These are phyloP conservation scores for Melanostoma scalare DNA, from an alignment of 2,888 invertebrate species.

Conservation along the genomic window DNA sequence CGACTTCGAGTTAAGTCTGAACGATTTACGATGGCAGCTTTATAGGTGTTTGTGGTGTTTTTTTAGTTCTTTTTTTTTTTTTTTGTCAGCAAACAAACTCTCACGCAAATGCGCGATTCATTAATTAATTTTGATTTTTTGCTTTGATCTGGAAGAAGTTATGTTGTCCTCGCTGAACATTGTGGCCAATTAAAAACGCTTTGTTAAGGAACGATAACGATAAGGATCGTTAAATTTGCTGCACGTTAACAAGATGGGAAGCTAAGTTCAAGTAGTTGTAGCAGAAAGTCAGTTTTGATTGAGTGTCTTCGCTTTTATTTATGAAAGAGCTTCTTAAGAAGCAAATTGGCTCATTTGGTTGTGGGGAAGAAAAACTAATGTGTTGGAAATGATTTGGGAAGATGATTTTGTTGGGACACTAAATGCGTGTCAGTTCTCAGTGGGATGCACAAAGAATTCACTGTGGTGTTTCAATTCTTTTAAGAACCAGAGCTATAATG, in stretches of 20 bases:
- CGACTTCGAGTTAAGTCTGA: slow-evolving; percentile 14
- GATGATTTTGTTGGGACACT: background rate
- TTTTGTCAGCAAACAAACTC: slow-evolving; percentile 5
- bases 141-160: background rate
- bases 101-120: slow-evolving; percentile 18
- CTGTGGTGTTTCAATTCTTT: too few relatives aligned
- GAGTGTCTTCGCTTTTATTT: slow-evolving; percentile 22
- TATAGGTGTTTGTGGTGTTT: slow-evolving; percentile 5
- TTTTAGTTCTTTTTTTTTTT: background rate
- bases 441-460: too few relatives aligned
- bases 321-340: slow-evolving; percentile 29
- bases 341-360: slow-evolving; percentile 34
- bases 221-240: slow-evolving; percentile 39
- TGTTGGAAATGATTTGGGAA: slow-evolving; percentile 11
- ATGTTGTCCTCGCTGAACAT: slow-evolving; percentile 12
- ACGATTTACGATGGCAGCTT: slow-evolving; percentile 54
- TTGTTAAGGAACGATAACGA: slow-evolving; percentile 9
- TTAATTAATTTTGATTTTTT: slow-evolving; percentile 11
- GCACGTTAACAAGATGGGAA: slow-evolving; percentile 2
- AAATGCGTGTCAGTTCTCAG: too few relatives aligned
- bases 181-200: slow-evolving; percentile 38
- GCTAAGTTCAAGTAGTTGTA: slow-evolving; percentile 10
- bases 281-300: slow-evolving; percentile 45
- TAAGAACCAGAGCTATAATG: too few relatives aligned
- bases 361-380: slow-evolving; percentile 5